Base-by-base conservation (phyloP, 1,140 invertebrate genomes). In the Formica exsecta region DNA sequence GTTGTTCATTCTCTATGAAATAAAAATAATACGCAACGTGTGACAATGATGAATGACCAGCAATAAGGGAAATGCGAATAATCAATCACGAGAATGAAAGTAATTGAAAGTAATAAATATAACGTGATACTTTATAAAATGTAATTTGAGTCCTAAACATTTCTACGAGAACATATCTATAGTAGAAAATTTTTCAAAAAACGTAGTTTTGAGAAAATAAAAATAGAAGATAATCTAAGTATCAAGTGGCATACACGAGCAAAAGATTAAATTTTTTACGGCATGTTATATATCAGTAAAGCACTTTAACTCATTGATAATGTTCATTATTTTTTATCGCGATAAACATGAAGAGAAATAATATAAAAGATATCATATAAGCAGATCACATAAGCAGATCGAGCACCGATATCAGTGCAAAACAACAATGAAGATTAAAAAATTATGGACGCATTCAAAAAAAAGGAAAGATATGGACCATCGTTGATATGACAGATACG, bases 1-100 rank as follows among this genome's bases (percentile, higher is more conserved):
- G 81, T 90, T 84, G 41, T 93, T 94, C 86, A 94, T 86, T 64
- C 93, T 93, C 79, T 83, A 57, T 92, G 93, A 44, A 88, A 80
- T 4, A 16, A 16, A 68, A 77, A 9, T 3, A 36, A n/a, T 9
- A n/a, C 13, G 2, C 0, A 8, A 66, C 11, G 22, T 13, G 32
- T 19, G 11, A 65, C 48, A n/a, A 51, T 57, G 5, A 38, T 16
- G 9, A 61, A 64, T 77, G n/a, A 73, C 19, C 38, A 68, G 8
- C 48, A n/a, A 32, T 13, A 13, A 32, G 16, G 5, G 2, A 81
- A 29, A 54, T 38, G 38, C 3, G n/a, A 9, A 36, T 51, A 51
- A 51, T 29, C n/a, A 65, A 36, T 75, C 25, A 48, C 1, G 3
- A 48, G 29, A 65, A 29, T 29, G 25, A 29, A 29, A 29, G 25